Conservation (phyloP, 2,113 vertebrate genomes). For the Malurus cyaneus region DNA sequence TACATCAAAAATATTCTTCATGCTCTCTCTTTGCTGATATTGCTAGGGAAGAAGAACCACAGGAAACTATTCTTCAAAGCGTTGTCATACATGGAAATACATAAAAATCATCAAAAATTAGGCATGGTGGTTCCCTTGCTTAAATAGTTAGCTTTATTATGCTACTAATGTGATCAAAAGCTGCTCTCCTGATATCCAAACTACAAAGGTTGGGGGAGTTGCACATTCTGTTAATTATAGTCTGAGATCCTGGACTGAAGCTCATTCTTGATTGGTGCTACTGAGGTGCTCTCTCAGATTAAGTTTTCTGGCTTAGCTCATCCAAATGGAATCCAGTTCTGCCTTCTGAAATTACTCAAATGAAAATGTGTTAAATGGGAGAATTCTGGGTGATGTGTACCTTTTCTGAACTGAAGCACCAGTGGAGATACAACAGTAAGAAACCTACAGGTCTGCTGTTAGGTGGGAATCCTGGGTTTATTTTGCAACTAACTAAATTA, state of each 20-base stretch:
- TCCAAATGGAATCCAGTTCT: background rate
- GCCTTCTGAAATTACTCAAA: background rate
- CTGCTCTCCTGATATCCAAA: background rate
- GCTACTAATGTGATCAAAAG: background rate
- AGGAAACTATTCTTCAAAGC: background rate
- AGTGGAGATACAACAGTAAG: background rate
- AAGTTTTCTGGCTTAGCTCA: background rate
- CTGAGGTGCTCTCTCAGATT: background rate
- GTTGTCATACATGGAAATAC: background rate
- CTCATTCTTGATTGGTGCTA: rapidly evolving
- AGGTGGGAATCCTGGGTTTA: background rate
- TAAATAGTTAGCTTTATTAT: background rate
- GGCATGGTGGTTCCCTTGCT: background rate
- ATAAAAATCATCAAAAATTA: background rate
- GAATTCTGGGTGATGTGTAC: background rate
- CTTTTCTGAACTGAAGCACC: background rate
- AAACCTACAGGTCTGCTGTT: background rate
- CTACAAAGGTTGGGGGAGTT: background rate
- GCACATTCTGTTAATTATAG: background rate
- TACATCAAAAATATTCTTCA: background rate
- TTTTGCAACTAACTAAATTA: background rate
- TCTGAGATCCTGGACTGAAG: background rate
- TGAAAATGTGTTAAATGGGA: background rate
- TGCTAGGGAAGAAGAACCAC: background rate
- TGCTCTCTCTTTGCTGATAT: background rate